Evolutionary conservation across 1,140 invertebrate species (phyloP).

Genomic region (Leptopilina boulardi): DNA sequence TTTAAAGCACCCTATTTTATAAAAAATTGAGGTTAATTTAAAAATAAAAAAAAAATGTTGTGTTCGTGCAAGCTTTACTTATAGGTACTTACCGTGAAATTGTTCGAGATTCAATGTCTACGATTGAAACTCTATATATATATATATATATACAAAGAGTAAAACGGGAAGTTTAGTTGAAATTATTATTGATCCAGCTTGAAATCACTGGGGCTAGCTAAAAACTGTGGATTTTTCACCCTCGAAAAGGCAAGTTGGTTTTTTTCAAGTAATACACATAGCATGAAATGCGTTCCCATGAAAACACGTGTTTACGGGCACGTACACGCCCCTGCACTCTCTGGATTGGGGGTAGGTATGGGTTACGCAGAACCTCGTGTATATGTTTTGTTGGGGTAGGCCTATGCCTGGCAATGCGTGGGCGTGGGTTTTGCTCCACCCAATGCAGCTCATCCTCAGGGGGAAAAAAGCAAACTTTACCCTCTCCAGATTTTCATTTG

Average conservation of each 20-base stretch:
- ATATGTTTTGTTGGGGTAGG: conserved; percentile 69
- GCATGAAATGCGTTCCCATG: conserved; percentile 52
- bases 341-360: conserved; percentile 63
- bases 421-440: conserved; percentile 74
- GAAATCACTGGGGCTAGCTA: neutral
- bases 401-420: conserved; percentile 69
- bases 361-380: conserved; percentile 60
- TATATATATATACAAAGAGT: too few species aligned
- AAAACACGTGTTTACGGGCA: conserved; percentile 59
- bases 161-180: neutral
- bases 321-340: conserved; percentile 63
- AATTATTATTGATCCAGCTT: neutral
- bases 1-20: too few species aligned
- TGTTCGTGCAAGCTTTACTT: too few species aligned
- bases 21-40: too few species aligned
- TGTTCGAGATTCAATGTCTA: too few species aligned
- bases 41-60: neutral
- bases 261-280: neutral
- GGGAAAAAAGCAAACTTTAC: conserved; percentile 55
- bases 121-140: too few species aligned
- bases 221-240: conserved; percentile 37
- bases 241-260: conserved; percentile 35
- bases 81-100: too few species aligned
- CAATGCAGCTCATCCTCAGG: conserved; percentile 68
- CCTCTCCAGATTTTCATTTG: conserved; percentile 49